These are phyloP conservation scores for Lasiurus borealis DNA, from an alignment of 2,113 vertebrate genomes.

Conservation along the genomic window DNA sequence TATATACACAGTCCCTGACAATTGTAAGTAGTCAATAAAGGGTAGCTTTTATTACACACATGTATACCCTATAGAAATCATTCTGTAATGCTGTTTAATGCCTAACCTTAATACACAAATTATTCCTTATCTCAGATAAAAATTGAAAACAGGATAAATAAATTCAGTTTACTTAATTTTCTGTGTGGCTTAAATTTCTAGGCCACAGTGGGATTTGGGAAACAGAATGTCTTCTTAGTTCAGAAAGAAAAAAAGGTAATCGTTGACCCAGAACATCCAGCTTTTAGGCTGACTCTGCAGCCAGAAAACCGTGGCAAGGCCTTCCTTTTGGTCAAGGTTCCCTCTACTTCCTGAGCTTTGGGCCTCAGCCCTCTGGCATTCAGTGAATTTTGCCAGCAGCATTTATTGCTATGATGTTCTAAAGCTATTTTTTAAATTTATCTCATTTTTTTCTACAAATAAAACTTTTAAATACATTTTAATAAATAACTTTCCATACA, in stretches of 20 bases:
- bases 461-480: constrained; percentile 40
- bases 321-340: not conserved
- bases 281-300: not conserved
- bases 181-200: constrained; percentile 12
- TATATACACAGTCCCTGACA: not conserved
- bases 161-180: constrained; percentile 27
- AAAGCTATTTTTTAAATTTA: not conserved
- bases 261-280: not conserved
- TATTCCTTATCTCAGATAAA: constrained; percentile 48
- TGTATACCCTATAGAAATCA: not conserved
- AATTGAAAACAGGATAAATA: not conserved
- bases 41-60: not conserved
- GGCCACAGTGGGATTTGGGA: not conserved
- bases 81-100: constrained; percentile 52
- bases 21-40: not conserved
- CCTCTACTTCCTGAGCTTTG: not conserved
- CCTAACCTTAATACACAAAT: constrained; percentile 17
- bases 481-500: not conserved
- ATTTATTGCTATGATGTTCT: not conserved
- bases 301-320: not conserved
- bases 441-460: constrained; percentile 43
- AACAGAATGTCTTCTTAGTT: not conserved
- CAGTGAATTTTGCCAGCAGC: not conserved
- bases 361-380: not conserved
- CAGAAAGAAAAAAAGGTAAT: not conserved